A percentile compares a stretch with the other conserved stretches of the same genome.
These are phyloP conservation scores for Tromatobia lineatoria DNA, from an alignment of 2,888 invertebrate genomes.

Conservation along the genomic window DNA sequence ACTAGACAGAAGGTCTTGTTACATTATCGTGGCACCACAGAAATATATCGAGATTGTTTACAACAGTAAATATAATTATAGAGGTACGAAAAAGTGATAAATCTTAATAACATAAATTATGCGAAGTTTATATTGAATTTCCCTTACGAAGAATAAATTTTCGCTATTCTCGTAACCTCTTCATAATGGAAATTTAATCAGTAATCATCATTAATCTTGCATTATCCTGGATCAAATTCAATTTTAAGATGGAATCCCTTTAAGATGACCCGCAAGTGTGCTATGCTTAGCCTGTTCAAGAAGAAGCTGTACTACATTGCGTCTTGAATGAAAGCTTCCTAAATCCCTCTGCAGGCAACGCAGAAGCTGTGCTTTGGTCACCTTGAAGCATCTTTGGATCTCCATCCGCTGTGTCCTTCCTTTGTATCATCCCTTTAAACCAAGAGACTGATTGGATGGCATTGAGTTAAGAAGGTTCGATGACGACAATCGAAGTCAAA, in stretches of 20 bases:
- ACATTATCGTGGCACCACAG: no score
- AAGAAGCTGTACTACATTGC: background rate
- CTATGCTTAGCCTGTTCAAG: background rate
- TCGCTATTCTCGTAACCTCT: no score
- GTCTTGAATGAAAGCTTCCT: conserved; percentile 39
- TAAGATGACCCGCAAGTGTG: background rate
- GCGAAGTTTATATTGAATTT: no score
- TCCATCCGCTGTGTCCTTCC: conserved; percentile 9
- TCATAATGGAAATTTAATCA: background rate
- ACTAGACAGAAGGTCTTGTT: no score
- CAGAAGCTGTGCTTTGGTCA: conserved; percentile 42
- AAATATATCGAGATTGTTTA: no score
- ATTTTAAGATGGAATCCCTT: background rate
- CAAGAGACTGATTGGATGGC: conserved; percentile 59
- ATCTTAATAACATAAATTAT: no score
- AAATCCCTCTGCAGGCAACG: conserved; percentile 31
- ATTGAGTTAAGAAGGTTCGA: conserved; percentile 48
- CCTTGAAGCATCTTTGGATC: conserved; percentile 51
- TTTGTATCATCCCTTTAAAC: conserved; percentile 53
- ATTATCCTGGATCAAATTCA: background rate
- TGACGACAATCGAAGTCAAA: no score
- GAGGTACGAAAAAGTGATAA: no score
- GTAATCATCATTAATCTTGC: background rate
- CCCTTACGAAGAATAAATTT: no score
- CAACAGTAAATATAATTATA: no score